phyloP scores from a whole-genome alignment of 2,888 invertebrate species.

The Tenthredo livida region DNA sequence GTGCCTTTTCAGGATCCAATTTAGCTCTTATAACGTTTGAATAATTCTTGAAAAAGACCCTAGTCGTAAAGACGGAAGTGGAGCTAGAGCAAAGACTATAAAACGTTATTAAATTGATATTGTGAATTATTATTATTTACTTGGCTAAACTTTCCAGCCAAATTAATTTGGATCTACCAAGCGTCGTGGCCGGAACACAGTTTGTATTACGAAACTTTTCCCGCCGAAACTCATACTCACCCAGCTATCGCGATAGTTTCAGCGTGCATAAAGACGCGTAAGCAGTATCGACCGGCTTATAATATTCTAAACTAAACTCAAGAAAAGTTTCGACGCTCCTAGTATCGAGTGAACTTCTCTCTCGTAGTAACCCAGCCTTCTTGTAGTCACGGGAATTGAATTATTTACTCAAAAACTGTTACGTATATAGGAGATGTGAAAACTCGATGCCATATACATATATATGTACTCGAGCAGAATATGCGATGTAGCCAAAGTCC shows the following conservation, averaged over 20 bases:
- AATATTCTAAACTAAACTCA: slow-evolving; percentile 41
- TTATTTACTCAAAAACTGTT: slow-evolving; percentile 32
- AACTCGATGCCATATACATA: background rate
- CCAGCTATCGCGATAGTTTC: slow-evolving; percentile 47
- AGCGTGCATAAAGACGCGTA: slow-evolving; percentile 49
- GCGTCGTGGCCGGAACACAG: slow-evolving; percentile 55
- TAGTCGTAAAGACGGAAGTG: slow-evolving; percentile 63
- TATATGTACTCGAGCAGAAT: background rate
- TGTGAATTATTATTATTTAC: slow-evolving; percentile 69
- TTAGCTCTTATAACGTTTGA: slow-evolving; percentile 63
- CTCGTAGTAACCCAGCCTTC: slow-evolving; percentile 15
- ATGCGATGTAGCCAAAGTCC: background rate
- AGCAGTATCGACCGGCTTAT: slow-evolving; percentile 46
- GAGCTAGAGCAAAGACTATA: slow-evolving; percentile 51
- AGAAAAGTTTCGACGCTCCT: slow-evolving; percentile 45
- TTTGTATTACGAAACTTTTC: slow-evolving; percentile 67
- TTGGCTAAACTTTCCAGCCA: slow-evolving; percentile 69
- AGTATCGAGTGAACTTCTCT: slow-evolving; percentile 42
- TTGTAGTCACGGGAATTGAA: slow-evolving; percentile 33
- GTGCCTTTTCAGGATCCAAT: slow-evolving; percentile 57
- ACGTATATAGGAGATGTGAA: background rate
- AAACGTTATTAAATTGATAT: slow-evolving; percentile 69
- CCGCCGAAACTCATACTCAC: slow-evolving; percentile 47
- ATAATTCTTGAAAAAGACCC: slow-evolving; percentile 64
- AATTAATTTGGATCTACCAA: slow-evolving; percentile 71